Evolutionary conservation across 1,140 invertebrate species (phyloP).

Genomic region (Lethrus apterus): DNA sequence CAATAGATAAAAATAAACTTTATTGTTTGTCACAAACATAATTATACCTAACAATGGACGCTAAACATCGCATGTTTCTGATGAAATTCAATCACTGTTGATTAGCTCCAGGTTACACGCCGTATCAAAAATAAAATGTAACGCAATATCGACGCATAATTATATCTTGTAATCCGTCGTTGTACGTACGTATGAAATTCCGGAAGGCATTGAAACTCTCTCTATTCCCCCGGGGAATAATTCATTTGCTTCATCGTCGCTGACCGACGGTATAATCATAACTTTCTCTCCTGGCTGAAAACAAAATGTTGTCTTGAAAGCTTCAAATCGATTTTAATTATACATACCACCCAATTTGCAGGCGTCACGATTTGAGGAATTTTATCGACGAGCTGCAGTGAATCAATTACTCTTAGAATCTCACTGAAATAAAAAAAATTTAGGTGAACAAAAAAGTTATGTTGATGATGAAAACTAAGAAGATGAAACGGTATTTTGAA

Average conservation of each 20-base stretch:
- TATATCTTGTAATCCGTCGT: constrained; percentile 53
- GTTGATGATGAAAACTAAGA: constrained; percentile 5
- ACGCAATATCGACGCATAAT: background rate
- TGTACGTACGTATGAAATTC: constrained; percentile 70
- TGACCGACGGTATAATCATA: constrained; percentile 73
- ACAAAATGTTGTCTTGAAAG: constrained; percentile 13
- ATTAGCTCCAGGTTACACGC: too few relatives aligned
- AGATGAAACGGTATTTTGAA: background rate
- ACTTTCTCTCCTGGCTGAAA: constrained; percentile 68
- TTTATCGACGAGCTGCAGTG: constrained; percentile 71
- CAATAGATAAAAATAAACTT: too few relatives aligned
- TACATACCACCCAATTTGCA: constrained; percentile 72
- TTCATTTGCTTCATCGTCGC: constrained; percentile 59
- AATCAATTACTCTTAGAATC: constrained; percentile 82
- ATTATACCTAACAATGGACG: too few relatives aligned
- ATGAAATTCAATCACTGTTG: too few relatives aligned
- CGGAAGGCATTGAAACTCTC: constrained; percentile 65
- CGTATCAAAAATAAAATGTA: background rate
- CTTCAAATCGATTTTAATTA: background rate
- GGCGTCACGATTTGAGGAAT: constrained; percentile 72
- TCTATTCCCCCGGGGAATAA: constrained; percentile 69
- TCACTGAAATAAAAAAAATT: constrained; percentile 58
- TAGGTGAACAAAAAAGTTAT: constrained; percentile 6
- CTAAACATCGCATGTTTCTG: too few relatives aligned
- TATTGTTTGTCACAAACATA: too few relatives aligned